Evolutionary conservation across 2,888 invertebrate genomes (phyloP), one percentile per base, ranked within the genome.

Genomic region (Amiota communis): DNA sequence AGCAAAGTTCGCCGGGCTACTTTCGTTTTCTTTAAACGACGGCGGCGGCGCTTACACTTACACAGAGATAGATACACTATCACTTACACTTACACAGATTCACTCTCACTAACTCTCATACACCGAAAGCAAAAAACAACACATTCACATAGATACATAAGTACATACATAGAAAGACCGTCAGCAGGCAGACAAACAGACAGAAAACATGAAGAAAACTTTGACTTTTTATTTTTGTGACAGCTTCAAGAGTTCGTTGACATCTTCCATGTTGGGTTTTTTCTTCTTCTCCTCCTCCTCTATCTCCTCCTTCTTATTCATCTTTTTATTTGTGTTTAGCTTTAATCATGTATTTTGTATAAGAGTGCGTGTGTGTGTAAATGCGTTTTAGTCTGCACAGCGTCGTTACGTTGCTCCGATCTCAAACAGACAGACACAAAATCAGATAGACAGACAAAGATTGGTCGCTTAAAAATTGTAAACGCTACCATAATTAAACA

Each of bases 21-120:
- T 82, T 82, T 82, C 82, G 83, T 77, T 82, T 82, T 82, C 82
- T 80, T 78, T 83, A 72, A 74, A 77, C 85, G 85, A 36, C 23
- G 36, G 8, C 36, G 23, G 1, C 23, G 36, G 8, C 36, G 46
- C 75, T 72, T 76, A 49, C 74, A 36, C 72, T 48, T 15, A 65
- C 74, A 73, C 77, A 11, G 0, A 36, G 4, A 36, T 36, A n/a
- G n/a, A n/a, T n/a, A 23, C 23, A 23, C 23, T 23, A 23, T 23
- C 23, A 23, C 23, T 23, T 23, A 23, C 23, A 6, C 36, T 36
- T 6, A 36, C 36, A 36, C 6, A 36, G 36, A 36, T 36, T 36
- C 36, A 36, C 36, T 36, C 36, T 36, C 36, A 36, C 36, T 36
- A 6, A 36, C 36, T 36, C 36, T 4, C 36, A 36, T 6, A 36